A percentile compares a stretch with the other conserved stretches of the same genome.
Conservation (phyloP, 2,113 vertebrate genomes). For the Macquaria ambigua region DNA sequence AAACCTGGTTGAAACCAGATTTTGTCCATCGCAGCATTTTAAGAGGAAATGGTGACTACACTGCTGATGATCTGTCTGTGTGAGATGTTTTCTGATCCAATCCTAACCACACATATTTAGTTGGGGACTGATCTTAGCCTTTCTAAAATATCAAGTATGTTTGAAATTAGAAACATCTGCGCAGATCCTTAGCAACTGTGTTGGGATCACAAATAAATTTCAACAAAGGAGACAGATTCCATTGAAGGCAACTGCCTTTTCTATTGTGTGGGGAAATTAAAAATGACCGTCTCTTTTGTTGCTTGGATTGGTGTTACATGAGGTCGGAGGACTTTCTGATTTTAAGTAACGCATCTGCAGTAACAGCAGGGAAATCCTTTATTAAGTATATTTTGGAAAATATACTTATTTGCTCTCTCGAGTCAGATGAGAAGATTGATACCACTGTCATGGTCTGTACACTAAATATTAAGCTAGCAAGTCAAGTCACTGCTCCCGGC, state of each 20-base stretch:
- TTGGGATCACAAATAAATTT: slow-evolving; percentile 2
- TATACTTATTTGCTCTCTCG: not conserved
- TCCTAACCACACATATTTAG: slow-evolving; percentile 9
- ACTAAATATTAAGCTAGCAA: not conserved
- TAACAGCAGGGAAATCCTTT: not conserved
- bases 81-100: slow-evolving; percentile 2
- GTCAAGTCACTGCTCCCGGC: not conserved
- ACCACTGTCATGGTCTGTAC: not conserved
- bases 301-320: not conserved
- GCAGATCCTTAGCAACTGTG: slow-evolving; percentile 12
- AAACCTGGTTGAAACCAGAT: not conserved
- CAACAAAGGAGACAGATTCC: not conserved
- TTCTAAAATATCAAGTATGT: slow-evolving; percentile 11
- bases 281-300: not conserved
- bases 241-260: not conserved
- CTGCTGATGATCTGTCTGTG: not conserved
- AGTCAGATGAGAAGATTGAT: not conserved
- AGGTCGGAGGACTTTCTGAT: not conserved
- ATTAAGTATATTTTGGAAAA: not conserved
- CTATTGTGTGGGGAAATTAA: not conserved
- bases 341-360: not conserved
- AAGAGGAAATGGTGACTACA: not conserved
- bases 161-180: slow-evolving; percentile 38
- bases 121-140: slow-evolving; percentile 3
- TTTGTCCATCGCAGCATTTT: not conserved